These are phyloP conservation scores for Tapirus indicus DNA, from an alignment of 2,797 vertebrate species.

Conservation along the genomic window DNA sequence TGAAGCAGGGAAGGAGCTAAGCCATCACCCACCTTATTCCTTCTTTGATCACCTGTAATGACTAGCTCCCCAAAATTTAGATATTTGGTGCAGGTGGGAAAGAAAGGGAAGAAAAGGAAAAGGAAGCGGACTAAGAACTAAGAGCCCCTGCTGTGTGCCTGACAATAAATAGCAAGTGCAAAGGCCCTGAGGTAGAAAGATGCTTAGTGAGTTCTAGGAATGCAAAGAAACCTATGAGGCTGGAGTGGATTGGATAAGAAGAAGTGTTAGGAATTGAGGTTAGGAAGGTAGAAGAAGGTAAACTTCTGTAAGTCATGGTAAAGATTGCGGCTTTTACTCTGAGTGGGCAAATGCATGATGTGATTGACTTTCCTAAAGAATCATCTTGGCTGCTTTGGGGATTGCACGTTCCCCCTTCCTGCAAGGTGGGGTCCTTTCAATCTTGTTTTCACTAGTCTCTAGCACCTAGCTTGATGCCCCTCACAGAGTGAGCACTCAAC, in stretches of 20 bases:
- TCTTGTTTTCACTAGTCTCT: background rate
- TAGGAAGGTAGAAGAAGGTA: background rate
- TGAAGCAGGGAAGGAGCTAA: background rate
- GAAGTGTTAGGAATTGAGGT: background rate
- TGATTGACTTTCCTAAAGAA: background rate
- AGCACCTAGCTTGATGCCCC: background rate
- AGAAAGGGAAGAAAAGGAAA: background rate
- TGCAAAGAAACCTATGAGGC: background rate
- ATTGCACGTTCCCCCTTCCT: background rate
- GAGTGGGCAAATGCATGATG: background rate
- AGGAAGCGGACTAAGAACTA: slow-evolving; percentile 36
- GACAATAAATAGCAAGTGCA: background rate
- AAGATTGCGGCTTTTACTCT: background rate
- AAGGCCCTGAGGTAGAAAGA: background rate
- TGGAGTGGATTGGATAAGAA: background rate
- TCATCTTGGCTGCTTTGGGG: background rate
- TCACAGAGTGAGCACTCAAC: background rate
- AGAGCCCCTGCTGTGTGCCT: background rate
- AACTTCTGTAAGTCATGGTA: background rate
- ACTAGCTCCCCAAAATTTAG: background rate
- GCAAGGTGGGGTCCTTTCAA: background rate
- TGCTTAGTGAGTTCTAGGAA: background rate
- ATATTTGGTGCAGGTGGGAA: background rate
- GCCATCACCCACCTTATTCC: background rate
- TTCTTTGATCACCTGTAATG: background rate